phyloP scores from a whole-genome alignment of 2,888 invertebrate genomes.

The Stenoptilia bipunctidactyla region DNA sequence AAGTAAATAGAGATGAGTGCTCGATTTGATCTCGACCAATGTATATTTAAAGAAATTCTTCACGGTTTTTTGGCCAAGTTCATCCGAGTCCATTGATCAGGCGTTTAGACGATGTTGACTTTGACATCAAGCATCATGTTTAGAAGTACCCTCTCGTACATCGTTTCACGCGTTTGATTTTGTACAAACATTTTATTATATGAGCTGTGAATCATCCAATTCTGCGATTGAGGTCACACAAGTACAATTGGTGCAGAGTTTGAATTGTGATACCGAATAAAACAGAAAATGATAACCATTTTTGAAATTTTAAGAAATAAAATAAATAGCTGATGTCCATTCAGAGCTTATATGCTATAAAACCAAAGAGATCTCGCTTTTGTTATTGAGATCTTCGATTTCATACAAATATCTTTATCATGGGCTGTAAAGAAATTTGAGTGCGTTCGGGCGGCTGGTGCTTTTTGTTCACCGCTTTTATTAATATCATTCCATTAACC shows the following conservation, averaged over 20 bases:
- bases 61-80: constrained; percentile 52
- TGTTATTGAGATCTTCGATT: constrained; percentile 30
- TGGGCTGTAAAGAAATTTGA: constrained; percentile 38
- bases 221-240: no score
- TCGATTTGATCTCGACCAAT: constrained; percentile 54
- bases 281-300: no score
- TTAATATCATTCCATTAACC: constrained; percentile 55
- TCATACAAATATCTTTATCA: constrained; percentile 29
- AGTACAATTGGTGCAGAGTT: no score
- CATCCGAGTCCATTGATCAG: constrained; percentile 44
- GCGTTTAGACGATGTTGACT: constrained; percentile 25
- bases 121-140: constrained; percentile 44
- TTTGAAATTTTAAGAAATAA: no score
- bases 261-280: no score
- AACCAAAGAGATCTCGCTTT: constrained; percentile 27
- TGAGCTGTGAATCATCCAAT: not conserved
- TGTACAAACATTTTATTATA: constrained; percentile 30
- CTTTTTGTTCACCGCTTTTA: constrained; percentile 45
- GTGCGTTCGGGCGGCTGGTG: constrained; percentile 34
- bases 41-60: constrained; percentile 57
- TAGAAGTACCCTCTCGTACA: constrained; percentile 23
- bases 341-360: constrained; percentile 19
- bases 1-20: constrained; percentile 57
- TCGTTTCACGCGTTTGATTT: constrained; percentile 28
- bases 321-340: no score